A percentile compares a stretch with the other conserved stretches of the same genome.
These are phyloP conservation scores for Collichthys lucidus DNA, from an alignment of 2,113 vertebrate species.

Conservation along the genomic window DNA sequence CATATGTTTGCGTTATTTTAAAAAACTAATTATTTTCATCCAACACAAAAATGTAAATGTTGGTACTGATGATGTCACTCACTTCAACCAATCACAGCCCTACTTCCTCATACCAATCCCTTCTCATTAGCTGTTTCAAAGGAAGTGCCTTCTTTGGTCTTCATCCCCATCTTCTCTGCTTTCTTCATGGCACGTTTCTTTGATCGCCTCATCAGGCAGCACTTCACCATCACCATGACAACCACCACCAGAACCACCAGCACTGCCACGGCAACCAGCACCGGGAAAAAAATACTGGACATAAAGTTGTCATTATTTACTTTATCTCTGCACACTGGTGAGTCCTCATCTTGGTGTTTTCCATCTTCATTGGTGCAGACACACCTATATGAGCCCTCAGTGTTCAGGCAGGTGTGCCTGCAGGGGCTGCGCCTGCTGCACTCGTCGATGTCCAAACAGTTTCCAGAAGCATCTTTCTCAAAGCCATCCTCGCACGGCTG, in stretches of 20 bases:
- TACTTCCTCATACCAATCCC: conserved; percentile 20
- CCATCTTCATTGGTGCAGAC: conserved; percentile 31
- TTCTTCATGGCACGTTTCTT: conserved; percentile 49
- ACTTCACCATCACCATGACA: conserved; percentile 59
- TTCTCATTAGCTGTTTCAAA: conserved; percentile 68
- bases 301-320: accelerated
- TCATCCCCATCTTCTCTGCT: conserved; percentile 55
- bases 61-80: background rate
- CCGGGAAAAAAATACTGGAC: conserved; percentile 59
- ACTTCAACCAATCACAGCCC: conserved; percentile 2
- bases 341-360: background rate
- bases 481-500: conserved; percentile 56
- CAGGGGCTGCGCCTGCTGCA: conserved; percentile 57
- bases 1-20: background rate
- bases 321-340: background rate
- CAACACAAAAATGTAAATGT: background rate
- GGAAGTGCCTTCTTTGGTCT: conserved; percentile 42
- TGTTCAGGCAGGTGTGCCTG: conserved; percentile 63
- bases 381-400: conserved; percentile 69
- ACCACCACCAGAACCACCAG: conserved; percentile 66
- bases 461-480: conserved; percentile 19
- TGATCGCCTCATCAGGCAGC: conserved; percentile 62
- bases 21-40: background rate
- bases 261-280: conserved; percentile 59
- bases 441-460: conserved; percentile 73